Evolutionary conservation across 35 echinoderm and acorn worm species (phyloP), one percentile per base, ranked within the genome.

Genomic region (Heliocidaris erythrogramma): DNA sequence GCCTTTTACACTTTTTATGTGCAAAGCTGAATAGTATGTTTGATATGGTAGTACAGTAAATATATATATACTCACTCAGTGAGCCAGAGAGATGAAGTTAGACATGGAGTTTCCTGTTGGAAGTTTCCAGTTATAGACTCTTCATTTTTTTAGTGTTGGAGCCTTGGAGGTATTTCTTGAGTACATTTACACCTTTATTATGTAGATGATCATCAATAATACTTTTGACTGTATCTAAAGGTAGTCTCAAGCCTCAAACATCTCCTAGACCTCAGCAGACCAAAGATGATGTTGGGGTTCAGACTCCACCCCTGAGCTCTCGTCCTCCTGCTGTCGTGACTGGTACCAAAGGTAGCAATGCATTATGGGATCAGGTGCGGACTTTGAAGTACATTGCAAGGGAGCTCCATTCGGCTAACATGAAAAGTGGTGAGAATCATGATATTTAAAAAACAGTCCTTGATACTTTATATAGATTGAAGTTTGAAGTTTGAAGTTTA

Each of bases 351-450:
- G 69, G 86, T 49, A 65, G 49, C 84, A 96, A 61, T 93, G 56
- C 69, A 53, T 61, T 78, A 21, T 94, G 92, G 95, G 92, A 96
- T 93, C 95, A 96, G 53, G 93, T 96, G 30, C 92, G 85, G 27
- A 94, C 71, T 16, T 29, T 96, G 71, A 94, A 61, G 52, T 96
- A 93, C 30, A 59, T 96, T 88, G n/a, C 91, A 0, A 86, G 78
- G n/a, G 95, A 96, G 50, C 85, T 96, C 13, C 91, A 86, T 42
- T 85, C 85, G 7, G 95, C 90, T 13, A 92, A 86, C 30, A 59
- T 60, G 47, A 90, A 92, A 31, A 92, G 27, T 30, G 90, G 95
- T 95, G 49, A 90, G 94, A 78, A 42, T 42, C 35, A 42, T 42
- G 35, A 42, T 42, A 42, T 42, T 93, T 93, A 30, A 17, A 88